These are phyloP conservation scores for Stomorhina lunata DNA, from an alignment of 2,888 invertebrate genomes.

Conservation along the genomic window DNA sequence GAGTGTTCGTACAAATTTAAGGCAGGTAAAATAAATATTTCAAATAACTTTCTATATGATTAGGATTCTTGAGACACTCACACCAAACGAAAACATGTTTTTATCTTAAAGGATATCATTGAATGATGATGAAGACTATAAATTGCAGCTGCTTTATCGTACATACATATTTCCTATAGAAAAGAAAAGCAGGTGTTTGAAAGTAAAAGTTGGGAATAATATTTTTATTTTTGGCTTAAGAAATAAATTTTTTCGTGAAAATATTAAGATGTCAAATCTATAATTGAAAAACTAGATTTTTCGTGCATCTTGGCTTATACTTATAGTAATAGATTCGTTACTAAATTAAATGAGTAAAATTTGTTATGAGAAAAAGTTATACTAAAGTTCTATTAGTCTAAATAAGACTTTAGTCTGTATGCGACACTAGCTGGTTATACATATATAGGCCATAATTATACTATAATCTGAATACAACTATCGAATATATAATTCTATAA, in stretches of 20 bases:
- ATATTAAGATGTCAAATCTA: background rate
- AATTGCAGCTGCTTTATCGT: background rate
- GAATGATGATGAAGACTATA: background rate
- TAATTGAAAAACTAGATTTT: background rate
- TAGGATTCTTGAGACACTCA: background rate
- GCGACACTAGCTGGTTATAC: too few relatives aligned
- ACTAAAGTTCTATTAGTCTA: too few relatives aligned
- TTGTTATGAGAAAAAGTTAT: too few relatives aligned
- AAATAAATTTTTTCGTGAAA: background rate
- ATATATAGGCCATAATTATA: too few relatives aligned
- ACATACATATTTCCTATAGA: background rate
- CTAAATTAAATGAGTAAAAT: too few relatives aligned
- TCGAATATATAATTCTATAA: too few relatives aligned
- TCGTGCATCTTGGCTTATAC: too few relatives aligned
- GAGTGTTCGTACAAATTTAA: too few relatives aligned
- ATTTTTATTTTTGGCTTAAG: background rate
- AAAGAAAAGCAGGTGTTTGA: slow-evolving; percentile 15
- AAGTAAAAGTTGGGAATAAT: background rate
- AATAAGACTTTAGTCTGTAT: too few relatives aligned
- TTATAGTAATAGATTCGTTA: too few relatives aligned
- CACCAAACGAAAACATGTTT: background rate
- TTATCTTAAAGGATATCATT: background rate
- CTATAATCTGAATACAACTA: too few relatives aligned
- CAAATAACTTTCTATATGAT: slow-evolving; percentile 7
- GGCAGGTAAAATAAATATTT: background rate